Base-by-base conservation (phyloP, 2,797 vertebrate genomes). In the Xerus rutilus region DNA sequence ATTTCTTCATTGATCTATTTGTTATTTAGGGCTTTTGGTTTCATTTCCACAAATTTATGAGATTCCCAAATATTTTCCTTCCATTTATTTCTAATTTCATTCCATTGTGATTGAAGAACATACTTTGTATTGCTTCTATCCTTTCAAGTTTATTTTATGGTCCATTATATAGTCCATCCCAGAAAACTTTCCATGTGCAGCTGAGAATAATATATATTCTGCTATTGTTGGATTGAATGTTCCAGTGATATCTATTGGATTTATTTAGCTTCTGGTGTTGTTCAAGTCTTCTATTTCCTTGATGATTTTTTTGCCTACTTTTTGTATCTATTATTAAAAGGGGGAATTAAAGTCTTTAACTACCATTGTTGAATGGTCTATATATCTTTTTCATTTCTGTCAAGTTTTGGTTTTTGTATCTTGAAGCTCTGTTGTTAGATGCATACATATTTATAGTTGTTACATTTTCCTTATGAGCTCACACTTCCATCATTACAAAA, bases 41-140 rank as follows among this genome's bases (percentile, higher is more conserved):
- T 69, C 83, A 77, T 91, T 39, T 39, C 39, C 39, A 39, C 39
- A 39, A 39, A 39, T 39, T 86, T 87, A 21, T 91, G 57, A 86
- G 47, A 85, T 73, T 59, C 65, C 28, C 64, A 93, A 67, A 65
- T 88, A 84, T 73, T 79, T 92, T 52, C n/a, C 20, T 54, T 65
- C n/a, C 43, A 13, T 70, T 86, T 57, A 59, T 88, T 73, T 95
- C 47, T 93, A 93, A 87, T 91, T 87, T 67, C 10, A 59, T 84
- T 84, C 14, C 17, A 67, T 12, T 65, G 30, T 90, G 21, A 17
- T 59, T 93, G 18, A 23, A 69, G 14, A 49, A 25, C 35, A 91
- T 69, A 76, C 6, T 88, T 69, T 77, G 13, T 81, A 59, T 93
- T 57, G 84, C 73, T 83, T 91, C 7, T 57, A 20, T 59, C 32